Conservation (phyloP, 1,140 invertebrate species). For the Brachionus angularis region DNA sequence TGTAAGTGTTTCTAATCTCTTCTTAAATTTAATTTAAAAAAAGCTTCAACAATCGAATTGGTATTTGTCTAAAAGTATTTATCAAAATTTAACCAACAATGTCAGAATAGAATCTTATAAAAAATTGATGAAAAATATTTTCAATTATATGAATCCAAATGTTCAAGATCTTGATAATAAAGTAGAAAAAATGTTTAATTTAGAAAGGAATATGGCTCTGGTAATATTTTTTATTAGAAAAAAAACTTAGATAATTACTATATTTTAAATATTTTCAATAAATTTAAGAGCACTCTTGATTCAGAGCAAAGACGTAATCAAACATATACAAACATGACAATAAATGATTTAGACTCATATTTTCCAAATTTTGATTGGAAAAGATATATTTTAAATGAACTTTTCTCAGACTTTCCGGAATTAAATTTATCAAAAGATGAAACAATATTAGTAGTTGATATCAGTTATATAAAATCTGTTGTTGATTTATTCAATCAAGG, state of each 20-base stretch:
- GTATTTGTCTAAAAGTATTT: constrained; percentile 33
- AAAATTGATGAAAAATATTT: constrained; percentile 29
- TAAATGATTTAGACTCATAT: neutral
- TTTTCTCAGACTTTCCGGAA: neutral
- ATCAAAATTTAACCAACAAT: neutral
- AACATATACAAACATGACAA: constrained; percentile 29
- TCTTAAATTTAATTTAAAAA: neutral
- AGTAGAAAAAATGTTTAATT: constrained; percentile 3
- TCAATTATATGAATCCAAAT: neutral
- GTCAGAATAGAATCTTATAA: constrained; percentile 13
- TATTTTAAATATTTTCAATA: no score
- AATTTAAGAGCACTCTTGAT: constrained; percentile 32
- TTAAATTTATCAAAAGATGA: neutral
- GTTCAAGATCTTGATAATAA: neutral
- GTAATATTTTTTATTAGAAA: neutral
- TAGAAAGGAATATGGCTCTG: constrained; percentile 14
- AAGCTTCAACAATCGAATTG: constrained; percentile 39
- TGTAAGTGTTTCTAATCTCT: neutral
- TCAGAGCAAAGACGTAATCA: constrained; percentile 41
- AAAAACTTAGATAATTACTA: neutral
- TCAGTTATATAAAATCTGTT: constrained; percentile 13
- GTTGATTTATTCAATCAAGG: neutral
- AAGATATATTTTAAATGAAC: neutral
- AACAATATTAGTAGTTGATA: constrained; percentile 21
- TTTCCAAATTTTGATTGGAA: constrained; percentile 33